Conservation (phyloP, 2,888 invertebrate species). For the Hirtodrosophila histrioides region DNA sequence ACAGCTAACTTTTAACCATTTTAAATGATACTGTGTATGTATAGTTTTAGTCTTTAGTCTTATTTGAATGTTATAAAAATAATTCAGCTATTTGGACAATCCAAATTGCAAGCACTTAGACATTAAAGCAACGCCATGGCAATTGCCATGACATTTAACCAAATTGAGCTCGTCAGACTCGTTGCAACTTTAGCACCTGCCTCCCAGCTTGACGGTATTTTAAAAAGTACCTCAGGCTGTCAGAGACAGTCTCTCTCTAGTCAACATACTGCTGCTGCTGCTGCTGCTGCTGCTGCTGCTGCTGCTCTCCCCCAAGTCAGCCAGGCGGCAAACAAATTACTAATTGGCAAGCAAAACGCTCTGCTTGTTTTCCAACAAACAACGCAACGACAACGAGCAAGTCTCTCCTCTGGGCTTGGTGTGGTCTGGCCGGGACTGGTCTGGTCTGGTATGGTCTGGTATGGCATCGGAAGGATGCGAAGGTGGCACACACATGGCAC, state of each 20-base stretch:
- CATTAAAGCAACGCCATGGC: conserved; percentile 27
- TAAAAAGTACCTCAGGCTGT: conserved; percentile 44
- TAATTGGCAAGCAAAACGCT: conserved; percentile 78
- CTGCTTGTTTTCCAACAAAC: conserved; percentile 75
- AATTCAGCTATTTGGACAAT: background rate
- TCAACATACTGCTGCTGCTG: conserved; percentile 1
- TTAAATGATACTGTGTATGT: too few relatives aligned
- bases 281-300: too few relatives aligned
- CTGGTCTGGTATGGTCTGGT: conserved; percentile 8
- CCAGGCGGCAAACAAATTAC: conserved; percentile 72
- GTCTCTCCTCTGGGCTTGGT: conserved; percentile 17
- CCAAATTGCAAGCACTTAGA: conserved; percentile 13
- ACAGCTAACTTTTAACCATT: too few relatives aligned
- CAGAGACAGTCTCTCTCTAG: conserved; percentile 28
- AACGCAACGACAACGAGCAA: conserved; percentile 44
- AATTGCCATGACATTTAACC: conserved; percentile 16
- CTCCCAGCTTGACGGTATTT: conserved; percentile 19
- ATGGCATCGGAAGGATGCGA: conserved; percentile 15
- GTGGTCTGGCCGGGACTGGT: conserved; percentile 13
- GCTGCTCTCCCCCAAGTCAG: conserved; percentile 24
- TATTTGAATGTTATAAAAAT: background rate
- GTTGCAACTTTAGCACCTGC: conserved; percentile 4
- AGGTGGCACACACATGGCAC: conserved; percentile 55
- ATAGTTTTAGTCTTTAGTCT: too few relatives aligned
- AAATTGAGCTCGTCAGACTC: conserved; percentile 3